Conservation (phyloP, 2,797 vertebrate genomes). For the Parotocinclus haroldoi region DNA sequence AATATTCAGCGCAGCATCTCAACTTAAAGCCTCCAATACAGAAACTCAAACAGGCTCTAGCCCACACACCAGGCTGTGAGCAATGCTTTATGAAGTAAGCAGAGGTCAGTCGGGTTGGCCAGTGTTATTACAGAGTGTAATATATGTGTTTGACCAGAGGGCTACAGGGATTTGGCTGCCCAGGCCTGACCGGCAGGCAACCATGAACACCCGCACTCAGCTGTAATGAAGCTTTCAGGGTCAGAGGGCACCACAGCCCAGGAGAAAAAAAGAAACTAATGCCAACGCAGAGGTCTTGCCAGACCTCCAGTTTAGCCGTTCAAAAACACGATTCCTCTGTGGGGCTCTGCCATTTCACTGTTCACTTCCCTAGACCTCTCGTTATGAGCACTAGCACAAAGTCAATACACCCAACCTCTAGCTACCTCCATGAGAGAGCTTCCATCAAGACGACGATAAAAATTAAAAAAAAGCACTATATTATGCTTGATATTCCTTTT, state of each 20-base stretch:
- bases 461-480: conserved; percentile 35
- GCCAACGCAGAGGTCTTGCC: conserved; percentile 54
- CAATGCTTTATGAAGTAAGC: conserved; percentile 61
- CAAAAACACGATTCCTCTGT: conserved; percentile 31
- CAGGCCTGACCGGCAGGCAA: conserved; percentile 55
- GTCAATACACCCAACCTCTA: conserved; percentile 45
- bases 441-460: conserved; percentile 29
- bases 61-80: conserved; percentile 53
- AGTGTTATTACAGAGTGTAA: conserved; percentile 80
- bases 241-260: conserved; percentile 76
- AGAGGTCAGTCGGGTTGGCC: conserved; percentile 70
- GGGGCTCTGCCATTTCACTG: conserved; percentile 40
- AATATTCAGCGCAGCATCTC: conserved; percentile 28
- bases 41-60: conserved; percentile 59
- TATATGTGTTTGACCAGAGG: conserved; percentile 77
- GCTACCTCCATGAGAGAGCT: conserved; percentile 24
- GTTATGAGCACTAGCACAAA: conserved; percentile 44
- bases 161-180: conserved; percentile 71
- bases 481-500: conserved; percentile 30
- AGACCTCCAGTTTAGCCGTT: conserved; percentile 42
- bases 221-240: conserved; percentile 71
- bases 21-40: conserved; percentile 21
- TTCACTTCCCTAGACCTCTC: conserved; percentile 40
- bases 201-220: conserved; percentile 67
- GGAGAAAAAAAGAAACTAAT: conserved; percentile 80